A percentile compares a stretch with the other conserved stretches of the same genome.
Conservation (phyloP, 2,888 invertebrate genomes). For the Toxonevra muliebris region DNA sequence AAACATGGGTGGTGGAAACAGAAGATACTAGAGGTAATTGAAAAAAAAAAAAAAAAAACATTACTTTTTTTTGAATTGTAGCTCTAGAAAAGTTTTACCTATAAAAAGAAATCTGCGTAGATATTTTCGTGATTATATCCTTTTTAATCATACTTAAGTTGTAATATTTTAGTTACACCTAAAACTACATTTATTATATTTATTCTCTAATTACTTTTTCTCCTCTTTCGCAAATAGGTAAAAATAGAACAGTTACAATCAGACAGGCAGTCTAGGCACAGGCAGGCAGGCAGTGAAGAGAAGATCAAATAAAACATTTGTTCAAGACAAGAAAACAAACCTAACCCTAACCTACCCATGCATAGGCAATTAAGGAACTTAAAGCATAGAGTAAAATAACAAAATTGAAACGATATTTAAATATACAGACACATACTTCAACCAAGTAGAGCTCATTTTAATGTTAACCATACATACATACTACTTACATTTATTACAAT, state of each 20-base stretch:
- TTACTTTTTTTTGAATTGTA: background rate
- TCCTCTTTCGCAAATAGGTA: constrained; percentile 61
- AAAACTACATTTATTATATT: constrained; percentile 24
- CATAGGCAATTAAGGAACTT: constrained; percentile 26
- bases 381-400: constrained; percentile 6
- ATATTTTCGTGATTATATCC: constrained; percentile 21
- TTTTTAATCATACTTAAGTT: constrained; percentile 30
- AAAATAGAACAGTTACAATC: constrained; percentile 58
- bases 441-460: constrained; percentile 12
- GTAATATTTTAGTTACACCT: constrained; percentile 14
- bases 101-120: constrained; percentile 28
- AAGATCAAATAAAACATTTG: constrained; percentile 21
- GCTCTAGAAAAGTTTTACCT: constrained; percentile 12
- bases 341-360: constrained; percentile 16
- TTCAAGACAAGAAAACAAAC: constrained; percentile 10
- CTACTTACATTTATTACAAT: too few species aligned
- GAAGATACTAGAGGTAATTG: constrained; percentile 49
- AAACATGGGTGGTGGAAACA: constrained; percentile 57
- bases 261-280: constrained; percentile 52
- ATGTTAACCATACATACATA: constrained; percentile 12
- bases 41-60: constrained; percentile 2
- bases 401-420: constrained; percentile 4
- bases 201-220: constrained; percentile 54
- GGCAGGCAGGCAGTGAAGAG: constrained; percentile 47
- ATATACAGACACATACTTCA: too few species aligned